phyloP scores from a whole-genome alignment of 2,888 invertebrate genomes.

The Hymenopus coronatus region DNA sequence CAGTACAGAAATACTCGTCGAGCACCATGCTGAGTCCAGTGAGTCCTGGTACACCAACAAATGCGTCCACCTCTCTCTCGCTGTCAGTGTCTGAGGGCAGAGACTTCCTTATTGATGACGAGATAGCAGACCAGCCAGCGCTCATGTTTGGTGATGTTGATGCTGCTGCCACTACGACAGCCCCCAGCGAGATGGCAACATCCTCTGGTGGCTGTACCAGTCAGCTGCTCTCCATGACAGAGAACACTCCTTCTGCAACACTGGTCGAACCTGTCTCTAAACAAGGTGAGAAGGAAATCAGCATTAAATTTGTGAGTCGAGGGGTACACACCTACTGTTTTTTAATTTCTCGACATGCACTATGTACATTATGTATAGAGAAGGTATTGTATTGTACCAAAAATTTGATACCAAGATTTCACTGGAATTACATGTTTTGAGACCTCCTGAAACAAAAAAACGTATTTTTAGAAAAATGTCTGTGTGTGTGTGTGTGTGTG shows the following conservation, averaged over 20 bases:
- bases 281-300: slow-evolving; percentile 39
- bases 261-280: slow-evolving; percentile 44
- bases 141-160: slow-evolving; percentile 58
- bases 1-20: background rate
- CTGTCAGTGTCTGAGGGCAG: slow-evolving; percentile 70
- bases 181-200: background rate
- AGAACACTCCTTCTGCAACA: slow-evolving; percentile 42
- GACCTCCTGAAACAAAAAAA: too few species aligned
- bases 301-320: too few species aligned
- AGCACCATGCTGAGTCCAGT: slow-evolving; percentile 37
- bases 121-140: slow-evolving; percentile 88
- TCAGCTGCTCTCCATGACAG: slow-evolving; percentile 40
- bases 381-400: too few species aligned
- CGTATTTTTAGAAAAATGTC: too few species aligned
- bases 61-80: slow-evolving; percentile 66
- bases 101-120: slow-evolving; percentile 82
- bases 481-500: too few species aligned
- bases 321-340: too few species aligned
- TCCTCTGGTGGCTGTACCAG: slow-evolving; percentile 25
- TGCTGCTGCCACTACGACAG: background rate
- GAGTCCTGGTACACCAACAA: slow-evolving; percentile 74
- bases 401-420: too few species aligned
- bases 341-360: too few species aligned
- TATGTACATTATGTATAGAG: too few species aligned
- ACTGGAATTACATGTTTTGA: too few species aligned